Evolutionary conservation across 1,140 invertebrate species (phyloP).

Genomic region (Acromyrmex echinatior): DNA sequence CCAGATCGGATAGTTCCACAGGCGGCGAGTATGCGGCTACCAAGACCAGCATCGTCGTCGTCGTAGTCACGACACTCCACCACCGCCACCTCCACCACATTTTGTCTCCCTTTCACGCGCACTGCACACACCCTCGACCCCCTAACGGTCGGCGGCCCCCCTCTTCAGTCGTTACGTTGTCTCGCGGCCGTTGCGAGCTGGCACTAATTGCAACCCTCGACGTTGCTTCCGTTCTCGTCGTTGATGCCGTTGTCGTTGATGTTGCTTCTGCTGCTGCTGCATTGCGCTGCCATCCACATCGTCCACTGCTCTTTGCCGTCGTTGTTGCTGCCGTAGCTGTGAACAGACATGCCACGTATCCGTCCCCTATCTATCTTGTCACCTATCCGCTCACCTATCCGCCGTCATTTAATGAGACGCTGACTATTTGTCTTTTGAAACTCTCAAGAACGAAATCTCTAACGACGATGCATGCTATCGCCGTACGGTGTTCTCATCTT

Average conservation of each 20-base stretch:
- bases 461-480: not conserved
- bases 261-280: conserved; percentile 61
- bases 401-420: conserved; percentile 48
- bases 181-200: conserved; percentile 67
- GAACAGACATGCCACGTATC: conserved; percentile 25
- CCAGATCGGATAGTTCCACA: conserved; percentile 80
- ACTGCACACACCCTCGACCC: conserved; percentile 68
- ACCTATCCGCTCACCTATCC: conserved; percentile 24
- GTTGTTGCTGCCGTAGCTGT: conserved; percentile 1
- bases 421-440: conserved; percentile 39
- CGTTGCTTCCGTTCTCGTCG: conserved; percentile 46
- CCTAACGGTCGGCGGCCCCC: conserved; percentile 38
- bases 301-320: conserved; percentile 36
- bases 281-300: conserved; percentile 70
- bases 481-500: conserved; percentile 5
- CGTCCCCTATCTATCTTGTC: conserved; percentile 34
- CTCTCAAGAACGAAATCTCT: conserved; percentile 21
- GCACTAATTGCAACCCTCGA: conserved; percentile 71
- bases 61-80: conserved; percentile 77
- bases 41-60: conserved; percentile 72
- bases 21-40: conserved; percentile 73
- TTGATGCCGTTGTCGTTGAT: conserved; percentile 7
- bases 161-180: conserved; percentile 73
- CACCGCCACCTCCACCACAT: conserved; percentile 80
- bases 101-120: conserved; percentile 74